Percentiles rank a stretch among this genome's conserved stretches.
These are phyloP conservation scores for Setophaga petechia DNA, from an alignment of 2,113 vertebrate species.

Conservation along the genomic window DNA sequence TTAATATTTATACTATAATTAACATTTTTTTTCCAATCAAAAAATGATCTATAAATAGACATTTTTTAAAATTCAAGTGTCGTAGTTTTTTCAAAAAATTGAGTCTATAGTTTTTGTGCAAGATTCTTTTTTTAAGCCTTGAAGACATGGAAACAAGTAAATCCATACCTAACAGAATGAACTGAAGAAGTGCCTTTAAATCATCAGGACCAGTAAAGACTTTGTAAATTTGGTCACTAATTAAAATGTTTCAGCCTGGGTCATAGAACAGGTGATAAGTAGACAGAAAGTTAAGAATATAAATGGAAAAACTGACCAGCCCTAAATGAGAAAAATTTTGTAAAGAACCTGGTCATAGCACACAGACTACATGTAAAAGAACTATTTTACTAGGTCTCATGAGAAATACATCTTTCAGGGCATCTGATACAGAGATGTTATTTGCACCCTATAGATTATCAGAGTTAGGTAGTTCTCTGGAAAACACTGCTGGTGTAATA, in stretches of 20 bases:
- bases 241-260: background rate
- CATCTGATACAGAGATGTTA: constrained; percentile 47
- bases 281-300: background rate
- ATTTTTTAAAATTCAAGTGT: background rate
- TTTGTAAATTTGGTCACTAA: background rate
- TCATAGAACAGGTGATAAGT: background rate
- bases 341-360: background rate
- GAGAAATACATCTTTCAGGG: background rate
- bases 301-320: background rate
- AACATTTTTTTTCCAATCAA: background rate
- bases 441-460: constrained; percentile 32
- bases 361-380: background rate
- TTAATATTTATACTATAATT: background rate
- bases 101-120: background rate
- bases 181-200: background rate
- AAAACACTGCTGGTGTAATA: background rate
- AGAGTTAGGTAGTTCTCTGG: background rate
- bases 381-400: background rate
- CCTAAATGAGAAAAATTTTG: background rate
- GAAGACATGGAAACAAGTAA: background rate
- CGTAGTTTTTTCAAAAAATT: background rate
- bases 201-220: background rate
- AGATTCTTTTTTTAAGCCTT: background rate
- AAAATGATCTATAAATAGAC: background rate
- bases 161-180: background rate